Percentiles rank a stretch among this genome's conserved stretches.
Conservation (phyloP, 2,888 invertebrate species). For the Bellardia pandia region DNA sequence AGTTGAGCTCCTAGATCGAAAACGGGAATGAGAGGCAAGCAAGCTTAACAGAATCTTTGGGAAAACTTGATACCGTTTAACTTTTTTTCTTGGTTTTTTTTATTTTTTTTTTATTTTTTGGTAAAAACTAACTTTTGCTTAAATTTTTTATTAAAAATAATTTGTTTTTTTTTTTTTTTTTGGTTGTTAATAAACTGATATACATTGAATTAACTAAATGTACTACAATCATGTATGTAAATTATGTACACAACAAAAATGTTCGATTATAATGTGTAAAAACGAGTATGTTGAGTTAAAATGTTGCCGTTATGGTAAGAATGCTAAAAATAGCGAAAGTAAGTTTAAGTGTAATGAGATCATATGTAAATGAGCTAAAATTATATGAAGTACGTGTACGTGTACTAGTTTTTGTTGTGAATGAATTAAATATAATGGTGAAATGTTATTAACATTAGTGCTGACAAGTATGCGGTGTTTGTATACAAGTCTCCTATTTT, state of each 20-base stretch:
- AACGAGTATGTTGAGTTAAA: neutral
- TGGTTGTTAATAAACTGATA: slow-evolving; percentile 7
- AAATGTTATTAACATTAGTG: slow-evolving; percentile 38
- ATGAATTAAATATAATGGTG: neutral
- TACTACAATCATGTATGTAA: slow-evolving; percentile 58
- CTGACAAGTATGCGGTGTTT: slow-evolving; percentile 18
- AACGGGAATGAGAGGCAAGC: slow-evolving; percentile 84
- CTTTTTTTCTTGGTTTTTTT: slow-evolving; percentile 55
- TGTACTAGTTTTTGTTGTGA: neutral
- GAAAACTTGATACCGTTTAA: slow-evolving; percentile 83
- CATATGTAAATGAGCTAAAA: slow-evolving; percentile 1
- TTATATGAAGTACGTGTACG: neutral
- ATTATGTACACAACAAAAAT: slow-evolving; percentile 59
- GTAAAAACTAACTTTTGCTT: slow-evolving; percentile 13
- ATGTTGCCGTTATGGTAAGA: neutral
- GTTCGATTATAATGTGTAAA: neutral
- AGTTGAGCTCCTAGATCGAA: slow-evolving; percentile 84
- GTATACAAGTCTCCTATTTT: slow-evolving; percentile 31
- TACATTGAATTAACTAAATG: slow-evolving; percentile 43
- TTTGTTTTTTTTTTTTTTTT: slow-evolving; percentile 10
- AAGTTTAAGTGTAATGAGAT: neutral
- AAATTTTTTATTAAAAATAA: neutral
- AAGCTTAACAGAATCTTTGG: slow-evolving; percentile 84
- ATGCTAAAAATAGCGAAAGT: slow-evolving; percentile 4
- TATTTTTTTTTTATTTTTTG: slow-evolving; percentile 65